phyloP scores from a whole-genome alignment of 2,888 invertebrate species.

The Nemotelus pantherinus region DNA sequence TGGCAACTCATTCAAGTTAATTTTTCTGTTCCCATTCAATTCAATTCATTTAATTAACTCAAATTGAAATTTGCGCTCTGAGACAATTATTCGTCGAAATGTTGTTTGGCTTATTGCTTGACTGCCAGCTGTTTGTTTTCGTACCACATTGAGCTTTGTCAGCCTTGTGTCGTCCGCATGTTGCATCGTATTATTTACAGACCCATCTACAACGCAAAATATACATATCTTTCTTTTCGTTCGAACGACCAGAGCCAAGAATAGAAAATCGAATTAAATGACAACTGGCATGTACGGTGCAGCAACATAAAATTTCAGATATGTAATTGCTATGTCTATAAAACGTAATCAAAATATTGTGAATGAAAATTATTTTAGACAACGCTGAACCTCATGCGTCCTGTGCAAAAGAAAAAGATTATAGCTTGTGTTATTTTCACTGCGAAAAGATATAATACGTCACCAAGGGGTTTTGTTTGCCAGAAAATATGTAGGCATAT shows the following conservation, averaged over 20 bases:
- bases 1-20: neutral
- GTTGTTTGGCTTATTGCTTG: neutral
- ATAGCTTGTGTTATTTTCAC: no score
- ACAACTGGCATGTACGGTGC: conserved; percentile 3
- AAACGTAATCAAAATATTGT: conserved; percentile 33
- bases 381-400: neutral
- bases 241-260: conserved; percentile 8
- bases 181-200: conserved; percentile 34
- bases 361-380: conserved; percentile 41
- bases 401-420: no score
- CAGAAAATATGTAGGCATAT: no score
- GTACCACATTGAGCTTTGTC: neutral
- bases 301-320: conserved; percentile 6
- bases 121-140: conserved; percentile 8
- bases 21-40: conserved; percentile 34
- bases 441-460: no score
- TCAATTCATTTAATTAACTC: conserved; percentile 39
- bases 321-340: conserved; percentile 25
- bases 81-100: conserved; percentile 38
- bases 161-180: conserved; percentile 11
- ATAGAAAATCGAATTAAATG: conserved; percentile 17
- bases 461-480: no score
- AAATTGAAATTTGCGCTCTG: conserved; percentile 34
- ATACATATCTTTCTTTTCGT: neutral
- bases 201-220: conserved; percentile 28